Conservation (phyloP, 2,797 vertebrate genomes). For the Scolopax bukidnonensis region DNA sequence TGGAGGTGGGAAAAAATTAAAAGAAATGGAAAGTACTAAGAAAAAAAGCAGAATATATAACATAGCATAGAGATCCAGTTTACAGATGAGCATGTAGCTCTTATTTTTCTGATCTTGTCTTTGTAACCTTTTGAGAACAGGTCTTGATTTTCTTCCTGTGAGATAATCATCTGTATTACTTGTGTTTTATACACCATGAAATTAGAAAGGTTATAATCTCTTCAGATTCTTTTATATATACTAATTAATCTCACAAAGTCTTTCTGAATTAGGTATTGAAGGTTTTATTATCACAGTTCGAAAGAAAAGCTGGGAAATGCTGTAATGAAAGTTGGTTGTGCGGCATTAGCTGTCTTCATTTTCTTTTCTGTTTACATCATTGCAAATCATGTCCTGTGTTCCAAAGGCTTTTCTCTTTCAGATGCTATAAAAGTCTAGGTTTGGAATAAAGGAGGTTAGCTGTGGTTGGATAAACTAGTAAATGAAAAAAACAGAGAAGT, state of each 20-base stretch:
- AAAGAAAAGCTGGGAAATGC: background rate
- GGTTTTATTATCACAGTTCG: background rate
- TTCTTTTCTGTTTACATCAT: background rate
- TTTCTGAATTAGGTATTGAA: background rate
- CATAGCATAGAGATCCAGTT: background rate
- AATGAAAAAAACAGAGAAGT: background rate
- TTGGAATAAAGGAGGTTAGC: background rate
- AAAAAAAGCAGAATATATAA: background rate
- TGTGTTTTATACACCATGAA: slow-evolving; percentile 34
- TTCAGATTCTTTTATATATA: background rate
- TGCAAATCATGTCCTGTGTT: background rate
- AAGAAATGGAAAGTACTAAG: background rate
- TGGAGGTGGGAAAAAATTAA: background rate
- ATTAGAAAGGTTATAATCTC: slow-evolving; percentile 19
- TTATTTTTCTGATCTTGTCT: background rate
- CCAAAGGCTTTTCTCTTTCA: background rate
- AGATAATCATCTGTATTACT: background rate
- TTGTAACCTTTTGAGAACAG: background rate
- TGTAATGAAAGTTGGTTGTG: background rate
- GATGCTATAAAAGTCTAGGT: background rate
- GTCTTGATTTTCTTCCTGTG: background rate
- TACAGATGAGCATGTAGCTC: background rate
- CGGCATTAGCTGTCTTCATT: background rate
- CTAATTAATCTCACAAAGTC: background rate
- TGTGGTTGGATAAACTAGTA: background rate